phyloP scores from a whole-genome alignment of 2,888 invertebrate species.

The Lasioglossum marginatum region DNA sequence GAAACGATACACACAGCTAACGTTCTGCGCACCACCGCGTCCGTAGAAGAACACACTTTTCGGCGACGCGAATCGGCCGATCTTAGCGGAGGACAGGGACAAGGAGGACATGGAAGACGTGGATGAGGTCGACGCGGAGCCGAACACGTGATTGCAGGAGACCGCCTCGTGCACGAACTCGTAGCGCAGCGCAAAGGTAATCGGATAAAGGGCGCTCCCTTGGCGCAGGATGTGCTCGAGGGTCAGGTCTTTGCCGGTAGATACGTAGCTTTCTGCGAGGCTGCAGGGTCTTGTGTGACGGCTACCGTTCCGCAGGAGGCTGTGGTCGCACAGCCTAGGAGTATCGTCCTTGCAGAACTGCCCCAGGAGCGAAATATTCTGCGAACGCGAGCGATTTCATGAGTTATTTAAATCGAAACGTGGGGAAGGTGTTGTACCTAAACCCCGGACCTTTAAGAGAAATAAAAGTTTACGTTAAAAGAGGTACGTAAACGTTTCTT shows the following conservation, averaged over 20 bases:
- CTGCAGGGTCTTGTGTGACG: slow-evolving; percentile 90
- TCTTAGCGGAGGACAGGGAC: slow-evolving; percentile 64
- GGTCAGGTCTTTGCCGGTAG: slow-evolving; percentile 90
- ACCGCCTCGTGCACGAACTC: slow-evolving; percentile 90
- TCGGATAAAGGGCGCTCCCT: slow-evolving; percentile 92
- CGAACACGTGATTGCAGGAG: slow-evolving; percentile 82
- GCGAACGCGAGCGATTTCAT: slow-evolving; percentile 8
- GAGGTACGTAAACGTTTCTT: background rate
- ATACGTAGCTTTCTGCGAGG: slow-evolving; percentile 91
- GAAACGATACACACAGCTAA: slow-evolving; percentile 91
- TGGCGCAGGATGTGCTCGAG: slow-evolving; percentile 91
- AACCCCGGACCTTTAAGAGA: no score
- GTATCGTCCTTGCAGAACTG: slow-evolving; percentile 92
- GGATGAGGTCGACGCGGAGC: slow-evolving; percentile 70
- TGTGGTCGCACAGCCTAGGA: slow-evolving; percentile 91
- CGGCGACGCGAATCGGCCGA: slow-evolving; percentile 90
- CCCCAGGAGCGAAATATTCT: slow-evolving; percentile 87
- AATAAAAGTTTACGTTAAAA: no score
- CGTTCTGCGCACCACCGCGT: slow-evolving; percentile 91
- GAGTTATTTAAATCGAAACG: background rate
- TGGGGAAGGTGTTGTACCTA: no score
- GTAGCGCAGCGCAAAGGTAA: slow-evolving; percentile 91
- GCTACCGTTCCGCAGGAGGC: slow-evolving; percentile 89
- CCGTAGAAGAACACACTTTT: slow-evolving; percentile 93
- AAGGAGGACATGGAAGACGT: slow-evolving; percentile 72